A percentile compares a stretch with the other conserved stretches of the same genome.
These are phyloP conservation scores for Drosophila mimica DNA, from an alignment of 2,888 invertebrate species.

Conservation along the genomic window DNA sequence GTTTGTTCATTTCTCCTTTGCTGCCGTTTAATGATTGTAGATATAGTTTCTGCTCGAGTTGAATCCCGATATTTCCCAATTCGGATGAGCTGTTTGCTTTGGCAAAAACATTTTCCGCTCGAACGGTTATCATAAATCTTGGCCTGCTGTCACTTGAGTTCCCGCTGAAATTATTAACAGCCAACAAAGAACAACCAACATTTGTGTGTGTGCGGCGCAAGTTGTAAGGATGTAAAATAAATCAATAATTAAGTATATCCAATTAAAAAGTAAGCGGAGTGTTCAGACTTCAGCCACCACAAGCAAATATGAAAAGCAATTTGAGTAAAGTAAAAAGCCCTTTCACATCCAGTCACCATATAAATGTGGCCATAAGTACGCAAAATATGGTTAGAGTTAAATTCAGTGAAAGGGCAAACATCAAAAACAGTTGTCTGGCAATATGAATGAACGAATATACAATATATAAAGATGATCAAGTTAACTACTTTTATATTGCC, in stretches of 20 bases:
- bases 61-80: slow-evolving; percentile 13
- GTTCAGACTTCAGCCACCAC: slow-evolving; percentile 3
- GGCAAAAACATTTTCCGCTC: slow-evolving; percentile 52
- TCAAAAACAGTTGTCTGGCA: not conserved
- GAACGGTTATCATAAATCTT: slow-evolving; percentile 70
- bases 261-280: slow-evolving; percentile 41
- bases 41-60: slow-evolving; percentile 39
- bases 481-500: not conserved
- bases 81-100: slow-evolving; percentile 40
- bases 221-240: slow-evolving; percentile 35
- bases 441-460: no score
- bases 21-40: slow-evolving; percentile 29
- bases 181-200: slow-evolving; percentile 21
- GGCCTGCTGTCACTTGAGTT: slow-evolving; percentile 22
- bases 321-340: not conserved
- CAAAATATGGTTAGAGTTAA: no score
- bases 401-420: not conserved
- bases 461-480: not conserved
- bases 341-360: not conserved
- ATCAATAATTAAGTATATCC: slow-evolving; percentile 46
- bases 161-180: slow-evolving; percentile 43
- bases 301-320: slow-evolving; percentile 7
- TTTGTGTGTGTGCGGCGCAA: slow-evolving; percentile 11
- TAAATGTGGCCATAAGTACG: not conserved
- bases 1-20: slow-evolving; percentile 8